A percentile compares a stretch with the other conserved stretches of the same genome.
Evolutionary conservation across 2,888 invertebrate genomes (phyloP).

Genomic region (Carpatolechia fugitivella): DNA sequence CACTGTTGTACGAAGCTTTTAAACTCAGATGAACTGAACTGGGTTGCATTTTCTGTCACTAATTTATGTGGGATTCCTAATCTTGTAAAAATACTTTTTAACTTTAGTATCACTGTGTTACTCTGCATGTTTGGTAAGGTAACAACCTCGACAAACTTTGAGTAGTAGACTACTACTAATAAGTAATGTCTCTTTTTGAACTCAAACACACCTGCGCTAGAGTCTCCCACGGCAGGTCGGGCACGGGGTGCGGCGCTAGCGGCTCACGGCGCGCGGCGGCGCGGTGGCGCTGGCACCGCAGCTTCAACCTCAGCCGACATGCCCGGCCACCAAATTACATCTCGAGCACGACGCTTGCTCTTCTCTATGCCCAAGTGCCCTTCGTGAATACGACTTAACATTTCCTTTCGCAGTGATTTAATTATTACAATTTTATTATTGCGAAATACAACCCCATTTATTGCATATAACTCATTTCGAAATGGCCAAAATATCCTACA

Average conservation of each 20-base stretch:
- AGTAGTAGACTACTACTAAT: conserved; percentile 16
- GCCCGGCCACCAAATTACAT: conserved; percentile 25
- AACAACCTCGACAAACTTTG: conserved; percentile 11
- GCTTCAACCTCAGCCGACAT: conserved; percentile 22
- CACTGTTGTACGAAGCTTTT: background rate
- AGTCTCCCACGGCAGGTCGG: conserved; percentile 11
- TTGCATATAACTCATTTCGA: background rate
- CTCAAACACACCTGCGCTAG: conserved; percentile 15
- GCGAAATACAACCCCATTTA: conserved; percentile 6
- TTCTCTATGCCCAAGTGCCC: conserved; percentile 21
- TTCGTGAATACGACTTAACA: conserved; percentile 16
- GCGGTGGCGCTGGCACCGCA: conserved; percentile 17
- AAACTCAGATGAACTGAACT: conserved; percentile 13
- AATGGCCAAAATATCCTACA: conserved; percentile 7
- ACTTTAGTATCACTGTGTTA: background rate
- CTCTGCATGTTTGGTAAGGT: background rate
- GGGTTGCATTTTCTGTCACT: conserved; percentile 3
- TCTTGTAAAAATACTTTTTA: conserved; percentile 11
- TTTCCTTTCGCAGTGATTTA: background rate
- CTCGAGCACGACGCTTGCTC: conserved; percentile 22
- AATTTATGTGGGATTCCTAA: conserved; percentile 16
- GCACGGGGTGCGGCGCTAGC: conserved; percentile 6
- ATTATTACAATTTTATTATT: conserved; percentile 5
- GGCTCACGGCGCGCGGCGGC: conserved; percentile 20
- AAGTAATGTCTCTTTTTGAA: conserved; percentile 11